phyloP scores from a whole-genome alignment of 2,797 vertebrate species.

The Prunella strophiata region DNA sequence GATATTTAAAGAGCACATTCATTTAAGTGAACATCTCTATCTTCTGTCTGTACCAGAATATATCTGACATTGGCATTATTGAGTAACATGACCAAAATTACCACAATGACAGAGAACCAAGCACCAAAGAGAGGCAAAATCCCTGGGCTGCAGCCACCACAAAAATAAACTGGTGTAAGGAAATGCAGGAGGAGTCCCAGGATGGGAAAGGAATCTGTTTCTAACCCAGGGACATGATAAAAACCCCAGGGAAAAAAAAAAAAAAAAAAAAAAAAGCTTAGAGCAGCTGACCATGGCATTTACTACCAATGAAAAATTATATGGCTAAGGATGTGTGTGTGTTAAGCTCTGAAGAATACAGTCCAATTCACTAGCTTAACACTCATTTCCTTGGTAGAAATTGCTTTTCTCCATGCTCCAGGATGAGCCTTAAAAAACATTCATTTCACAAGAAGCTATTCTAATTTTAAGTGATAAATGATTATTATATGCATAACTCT shows the following conservation, averaged over 20 bases:
- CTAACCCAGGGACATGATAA: background rate
- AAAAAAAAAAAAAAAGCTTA: background rate
- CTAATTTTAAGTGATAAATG: background rate
- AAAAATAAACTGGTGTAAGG: rapidly evolving
- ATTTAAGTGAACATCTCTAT: background rate
- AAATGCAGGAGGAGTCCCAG: background rate
- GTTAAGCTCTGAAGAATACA: background rate
- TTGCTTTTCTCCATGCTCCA: background rate
- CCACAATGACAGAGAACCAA: background rate
- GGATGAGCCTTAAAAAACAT: background rate
- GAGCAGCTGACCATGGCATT: background rate
- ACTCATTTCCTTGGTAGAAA: background rate
- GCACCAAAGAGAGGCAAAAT: background rate
- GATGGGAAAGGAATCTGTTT: background rate
- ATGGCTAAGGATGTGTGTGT: background rate
- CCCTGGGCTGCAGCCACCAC: background rate
- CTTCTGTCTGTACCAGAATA: background rate
- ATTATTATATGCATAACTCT: background rate
- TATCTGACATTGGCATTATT: background rate
- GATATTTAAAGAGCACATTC: background rate
- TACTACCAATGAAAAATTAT: background rate
- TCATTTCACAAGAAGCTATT: background rate
- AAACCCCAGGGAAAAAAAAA: background rate
- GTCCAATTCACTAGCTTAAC: background rate
- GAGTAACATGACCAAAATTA: background rate